Conservation (phyloP, 2,113 vertebrate genomes). For the Butorides virescens region DNA sequence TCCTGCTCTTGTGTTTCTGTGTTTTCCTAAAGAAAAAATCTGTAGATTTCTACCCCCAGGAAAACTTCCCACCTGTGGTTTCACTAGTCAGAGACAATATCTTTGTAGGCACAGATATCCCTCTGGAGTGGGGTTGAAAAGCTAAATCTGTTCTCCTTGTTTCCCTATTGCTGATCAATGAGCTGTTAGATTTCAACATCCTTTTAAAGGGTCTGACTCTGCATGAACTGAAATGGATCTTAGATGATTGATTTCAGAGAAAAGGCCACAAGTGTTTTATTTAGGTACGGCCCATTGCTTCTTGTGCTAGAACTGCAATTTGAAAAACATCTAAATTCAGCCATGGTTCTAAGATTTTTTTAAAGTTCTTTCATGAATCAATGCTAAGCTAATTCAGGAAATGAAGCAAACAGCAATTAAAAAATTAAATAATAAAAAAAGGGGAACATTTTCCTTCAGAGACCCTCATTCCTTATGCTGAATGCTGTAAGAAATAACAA, state of each 20-base stretch:
- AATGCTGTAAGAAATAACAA: background rate
- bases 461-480: background rate
- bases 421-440: background rate
- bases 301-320: background rate
- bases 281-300: background rate
- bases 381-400: background rate
- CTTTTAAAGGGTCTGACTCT: background rate
- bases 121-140: background rate
- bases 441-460: background rate
- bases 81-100: background rate
- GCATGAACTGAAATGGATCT: background rate
- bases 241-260: background rate
- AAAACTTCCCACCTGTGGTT: background rate
- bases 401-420: background rate
- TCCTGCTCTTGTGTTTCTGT: background rate
- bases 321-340: background rate
- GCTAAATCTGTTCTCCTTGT: background rate
- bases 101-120: background rate
- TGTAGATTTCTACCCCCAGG: background rate
- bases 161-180: background rate
- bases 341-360: background rate
- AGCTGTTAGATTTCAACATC: background rate
- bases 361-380: background rate
- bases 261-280: conserved; percentile 1
- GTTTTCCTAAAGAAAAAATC: background rate